Conservation (phyloP, 1,140 invertebrate species). For the Sesamia nonagrioides region DNA sequence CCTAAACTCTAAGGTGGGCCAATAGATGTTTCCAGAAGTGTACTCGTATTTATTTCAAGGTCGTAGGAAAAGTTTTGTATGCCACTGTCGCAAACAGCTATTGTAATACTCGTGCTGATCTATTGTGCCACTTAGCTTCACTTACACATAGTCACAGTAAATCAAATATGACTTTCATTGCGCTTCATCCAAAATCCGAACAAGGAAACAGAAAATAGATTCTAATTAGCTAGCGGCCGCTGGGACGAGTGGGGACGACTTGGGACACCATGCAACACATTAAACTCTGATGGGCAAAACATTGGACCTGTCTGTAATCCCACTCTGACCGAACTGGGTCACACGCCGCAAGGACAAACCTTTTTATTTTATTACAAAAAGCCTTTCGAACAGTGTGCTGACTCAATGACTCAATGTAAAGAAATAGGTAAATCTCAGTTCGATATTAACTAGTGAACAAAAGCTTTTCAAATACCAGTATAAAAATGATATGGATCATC, state of each 20-base stretch:
- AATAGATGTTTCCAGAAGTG: too few relatives aligned
- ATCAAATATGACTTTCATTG: not conserved
- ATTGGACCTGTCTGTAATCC: slow-evolving; percentile 40
- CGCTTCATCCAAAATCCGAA: slow-evolving; percentile 8
- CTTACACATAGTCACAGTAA: not conserved
- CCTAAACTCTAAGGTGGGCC: too few relatives aligned
- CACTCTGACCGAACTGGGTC: slow-evolving; percentile 42
- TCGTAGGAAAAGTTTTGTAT: too few relatives aligned
- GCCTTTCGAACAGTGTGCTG: slow-evolving; percentile 10
- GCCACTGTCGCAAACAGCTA: too few relatives aligned
- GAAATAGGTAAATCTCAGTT: not conserved
- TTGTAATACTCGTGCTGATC: too few relatives aligned
- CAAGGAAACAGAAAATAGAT: slow-evolving; percentile 51
- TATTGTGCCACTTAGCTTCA: too few relatives aligned
- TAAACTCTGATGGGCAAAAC: slow-evolving; percentile 55
- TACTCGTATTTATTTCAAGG: too few relatives aligned
- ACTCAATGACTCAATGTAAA: slow-evolving; percentile 28
- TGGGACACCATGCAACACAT: slow-evolving; percentile 46
- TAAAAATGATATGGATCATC: too few relatives aligned
- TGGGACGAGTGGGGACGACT: slow-evolving; percentile 38
- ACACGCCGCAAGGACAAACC: slow-evolving; percentile 46
- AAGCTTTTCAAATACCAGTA: too few relatives aligned
- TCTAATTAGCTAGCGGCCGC: slow-evolving; percentile 54
- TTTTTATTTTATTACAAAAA: slow-evolving; percentile 51
- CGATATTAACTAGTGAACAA: too few relatives aligned